phyloP scores from a whole-genome alignment of 2,797 vertebrate species.

The Mareca strepera region DNA sequence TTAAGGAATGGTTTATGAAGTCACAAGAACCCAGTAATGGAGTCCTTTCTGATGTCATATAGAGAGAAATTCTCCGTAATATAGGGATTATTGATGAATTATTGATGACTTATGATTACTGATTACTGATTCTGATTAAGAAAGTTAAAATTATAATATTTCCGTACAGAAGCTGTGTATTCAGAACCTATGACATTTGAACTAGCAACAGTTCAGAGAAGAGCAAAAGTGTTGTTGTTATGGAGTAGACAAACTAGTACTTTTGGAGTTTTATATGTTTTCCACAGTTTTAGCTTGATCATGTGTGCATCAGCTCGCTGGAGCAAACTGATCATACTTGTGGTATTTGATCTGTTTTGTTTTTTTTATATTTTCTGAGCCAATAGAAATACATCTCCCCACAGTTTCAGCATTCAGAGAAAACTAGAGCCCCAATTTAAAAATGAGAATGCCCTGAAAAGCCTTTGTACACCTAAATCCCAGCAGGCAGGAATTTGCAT shows the following conservation, averaged over 20 bases:
- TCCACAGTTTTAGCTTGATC: background rate
- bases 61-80: background rate
- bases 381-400: conserved; percentile 1
- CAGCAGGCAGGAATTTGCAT: conserved; percentile 68
- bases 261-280: background rate
- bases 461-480: conserved; percentile 60
- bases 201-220: background rate
- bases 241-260: background rate
- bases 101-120: no score
- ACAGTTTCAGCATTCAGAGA: background rate
- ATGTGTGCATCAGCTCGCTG: background rate
- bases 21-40: background rate
- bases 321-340: background rate
- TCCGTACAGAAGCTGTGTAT: background rate
- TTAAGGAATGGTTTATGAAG: background rate
- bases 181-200: background rate
- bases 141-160: background rate
- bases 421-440: conserved; percentile 1
- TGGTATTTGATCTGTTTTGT: conserved; percentile 26
- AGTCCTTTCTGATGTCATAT: background rate
- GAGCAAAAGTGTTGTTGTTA: background rate
- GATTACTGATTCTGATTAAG: background rate
- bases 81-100: background rate
- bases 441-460: conserved; percentile 2
- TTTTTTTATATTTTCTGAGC: conserved; percentile 16